A percentile compares a stretch with the other conserved stretches of the same genome.
Evolutionary conservation across 2,797 vertebrate species (phyloP).

Genomic region (Salmo trutta): DNA sequence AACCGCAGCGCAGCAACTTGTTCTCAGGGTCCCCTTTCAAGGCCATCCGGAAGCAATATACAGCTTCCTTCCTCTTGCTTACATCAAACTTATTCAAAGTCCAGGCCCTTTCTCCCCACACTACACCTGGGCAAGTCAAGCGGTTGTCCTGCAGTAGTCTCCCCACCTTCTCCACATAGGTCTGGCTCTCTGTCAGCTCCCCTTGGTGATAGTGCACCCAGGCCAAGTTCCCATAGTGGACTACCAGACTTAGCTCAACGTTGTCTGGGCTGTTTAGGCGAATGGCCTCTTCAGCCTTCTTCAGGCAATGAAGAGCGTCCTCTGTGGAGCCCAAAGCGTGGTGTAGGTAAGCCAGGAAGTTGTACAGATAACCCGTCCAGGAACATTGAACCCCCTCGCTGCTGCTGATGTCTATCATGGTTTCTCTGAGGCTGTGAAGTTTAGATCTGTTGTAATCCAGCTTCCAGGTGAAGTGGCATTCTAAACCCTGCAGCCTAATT

Average conservation of each 20-base stretch:
- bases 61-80: not conserved
- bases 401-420: not conserved
- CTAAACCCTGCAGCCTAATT: not conserved
- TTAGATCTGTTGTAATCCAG: not conserved
- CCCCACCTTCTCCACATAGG: not conserved
- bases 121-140: constrained; percentile 7
- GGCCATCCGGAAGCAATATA: not conserved
- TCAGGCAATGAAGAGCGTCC: not conserved
- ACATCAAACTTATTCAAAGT: not conserved
- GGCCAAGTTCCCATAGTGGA: constrained; percentile 24
- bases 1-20: not conserved
- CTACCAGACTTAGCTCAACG: constrained; percentile 2
- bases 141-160: not conserved
- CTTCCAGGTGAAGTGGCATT: constrained; percentile 25
- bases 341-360: constrained; percentile 23
- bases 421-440: not conserved
- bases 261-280: not conserved
- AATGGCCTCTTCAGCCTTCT: constrained; percentile 13
- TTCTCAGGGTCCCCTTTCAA: not conserved
- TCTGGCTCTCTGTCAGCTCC: not conserved
- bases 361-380: constrained; percentile 6
- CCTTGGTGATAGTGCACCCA: constrained; percentile 13
- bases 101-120: constrained; percentile 22
- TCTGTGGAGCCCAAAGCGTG: not conserved
- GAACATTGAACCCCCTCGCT: not conserved